Evolutionary conservation across 30 jellyfish, hydroid and myxozoan genomes (phyloP), one percentile per base, ranked within the genome.

Genomic region (Aurelia aurita complex sp. Pacific): DNA sequence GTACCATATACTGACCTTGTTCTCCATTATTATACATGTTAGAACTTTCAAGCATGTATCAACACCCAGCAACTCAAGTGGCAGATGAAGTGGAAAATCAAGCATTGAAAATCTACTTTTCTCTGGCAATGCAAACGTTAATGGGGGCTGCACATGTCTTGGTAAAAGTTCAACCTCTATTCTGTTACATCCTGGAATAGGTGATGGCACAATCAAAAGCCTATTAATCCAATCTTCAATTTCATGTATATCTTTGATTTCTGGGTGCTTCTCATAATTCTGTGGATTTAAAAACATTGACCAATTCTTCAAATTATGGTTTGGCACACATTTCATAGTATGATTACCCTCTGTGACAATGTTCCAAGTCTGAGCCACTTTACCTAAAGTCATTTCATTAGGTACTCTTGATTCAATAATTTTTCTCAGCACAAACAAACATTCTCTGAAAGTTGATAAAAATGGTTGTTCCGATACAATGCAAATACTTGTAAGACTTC

Each of bases 101-200:
- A 88, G 86, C 77, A 92, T 62, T 4, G 95, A 80, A 70, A 92
- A 92, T 35, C 98, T 80, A 67, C 98, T 92, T 76, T 88, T 92
- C 82, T 92, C 98, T n/a, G 98, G 98, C 70, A 92, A 88, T 10
- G 98, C 98, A 86, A 92, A 92, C 11, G 98, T 92, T 72, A 92
- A 70, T 72, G 98, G 98, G 53, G 98, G 98, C 80, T 92, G 98
- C 19, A 92, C 62, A 76, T 92, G 98, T 18, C 98, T 78, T 33
- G 98, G 98, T 63, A 92, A 55, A 13, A 92, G 92, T 57, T 92
- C 98, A 17, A 92, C 97, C 67, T 92, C 98, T 10, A 92, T 89
- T 63, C 98, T 53, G 69, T 76, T 86, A 19, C 43, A 62, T 53
- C 97, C 98, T 72, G 98, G 91, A 57, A 81, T 72, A 11, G 98